phyloP scores from a whole-genome alignment of 2,888 invertebrate genomes.

The Onchidella celtica region DNA sequence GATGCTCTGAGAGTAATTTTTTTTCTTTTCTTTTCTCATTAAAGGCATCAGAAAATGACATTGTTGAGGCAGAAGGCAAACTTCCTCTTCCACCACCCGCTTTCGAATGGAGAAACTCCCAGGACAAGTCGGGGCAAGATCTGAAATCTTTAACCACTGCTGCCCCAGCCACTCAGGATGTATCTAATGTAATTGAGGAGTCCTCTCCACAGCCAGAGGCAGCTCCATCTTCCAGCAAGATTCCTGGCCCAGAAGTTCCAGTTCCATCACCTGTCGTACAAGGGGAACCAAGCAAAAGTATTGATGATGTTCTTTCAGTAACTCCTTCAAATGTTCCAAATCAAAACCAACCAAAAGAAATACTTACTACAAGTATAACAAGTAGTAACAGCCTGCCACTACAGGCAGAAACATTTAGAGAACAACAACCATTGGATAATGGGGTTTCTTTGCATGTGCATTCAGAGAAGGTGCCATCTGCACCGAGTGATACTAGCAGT shows the following conservation, averaged over 20 bases:
- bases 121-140: background rate
- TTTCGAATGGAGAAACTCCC: background rate
- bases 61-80: background rate
- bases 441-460: background rate
- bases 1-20: background rate
- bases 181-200: too few relatives aligned
- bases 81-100: slow-evolving; percentile 15
- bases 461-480: background rate
- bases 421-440: slow-evolving; percentile 20
- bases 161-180: background rate
- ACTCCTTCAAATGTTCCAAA: background rate
- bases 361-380: background rate
- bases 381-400: background rate
- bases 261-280: background rate
- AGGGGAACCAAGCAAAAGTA: background rate
- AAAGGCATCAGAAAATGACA: background rate
- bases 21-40: background rate
- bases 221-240: too few relatives aligned
- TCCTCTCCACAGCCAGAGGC: background rate
- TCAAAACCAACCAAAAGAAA: slow-evolving; percentile 18
- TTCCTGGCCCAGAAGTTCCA: too few relatives aligned
- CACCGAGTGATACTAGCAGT: background rate
- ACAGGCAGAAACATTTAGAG: background rate
- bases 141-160: background rate
- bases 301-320: background rate